Evolutionary conservation across 2,113 vertebrate genomes (phyloP), one percentile per base, ranked within the genome.

Genomic region (Pionites leucogaster): DNA sequence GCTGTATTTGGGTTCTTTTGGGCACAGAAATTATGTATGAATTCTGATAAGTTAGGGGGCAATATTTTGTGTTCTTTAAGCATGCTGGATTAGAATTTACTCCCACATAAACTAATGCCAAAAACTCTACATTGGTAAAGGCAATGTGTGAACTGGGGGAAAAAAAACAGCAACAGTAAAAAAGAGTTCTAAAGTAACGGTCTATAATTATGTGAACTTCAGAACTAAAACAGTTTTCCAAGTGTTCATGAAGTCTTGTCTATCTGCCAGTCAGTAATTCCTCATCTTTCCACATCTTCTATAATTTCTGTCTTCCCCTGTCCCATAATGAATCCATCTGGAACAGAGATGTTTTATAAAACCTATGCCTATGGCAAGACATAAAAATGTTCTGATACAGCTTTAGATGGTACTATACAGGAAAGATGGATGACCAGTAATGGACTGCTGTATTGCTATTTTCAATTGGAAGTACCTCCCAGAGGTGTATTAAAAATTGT

Each of bases 1-100:
- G 63, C 50, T 46, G 28, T 44, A 44, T 4, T n/a, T 53, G 10
- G 2, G 1, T 1, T 1, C 1, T 29, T 59, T 17, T 4, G 17
- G 9, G 4, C 28, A 55, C 19, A 71, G 72, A 84, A 85, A 68
- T 49, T 23, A 64, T 24, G 19, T 14, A 59, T 3, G 4, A 82
- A 75, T 18, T 67, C 13, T 59, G 25, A 28, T 17, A 67, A 74
- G 49, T n/a, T 70, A 31, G 29, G 13, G 19, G 19, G 0, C 17
- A 35, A 44, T 19, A 69, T 41, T 70, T 74, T 55, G 10, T 57
- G 10, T 9, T 65, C 9, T 29, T 80, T 49, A 49, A 37, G 8
- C 3, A 35, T 39, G 7, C 10, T 52, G 49, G 20, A 42, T 65
- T 78, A 81, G 24, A 67, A 87, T 57, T 89, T 50, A 41, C 16